Conservation (phyloP, 2,888 invertebrate species). For the Synergus itoensis region DNA sequence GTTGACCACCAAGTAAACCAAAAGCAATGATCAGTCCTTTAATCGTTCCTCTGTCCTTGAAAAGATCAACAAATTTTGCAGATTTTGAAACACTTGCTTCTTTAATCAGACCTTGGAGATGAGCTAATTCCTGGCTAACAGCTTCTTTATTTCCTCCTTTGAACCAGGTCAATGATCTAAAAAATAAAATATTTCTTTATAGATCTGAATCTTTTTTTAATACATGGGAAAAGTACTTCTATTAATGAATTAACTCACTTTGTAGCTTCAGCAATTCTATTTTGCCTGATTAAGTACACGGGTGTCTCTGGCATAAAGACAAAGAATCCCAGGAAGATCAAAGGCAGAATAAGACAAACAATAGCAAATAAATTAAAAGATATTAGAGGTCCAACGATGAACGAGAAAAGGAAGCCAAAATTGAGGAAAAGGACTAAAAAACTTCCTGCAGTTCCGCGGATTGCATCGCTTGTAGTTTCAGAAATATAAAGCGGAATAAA, state of each 20-base stretch:
- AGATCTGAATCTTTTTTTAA: background rate
- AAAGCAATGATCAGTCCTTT: slow-evolving; percentile 74
- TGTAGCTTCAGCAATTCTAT: slow-evolving; percentile 73
- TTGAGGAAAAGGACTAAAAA: slow-evolving; percentile 79
- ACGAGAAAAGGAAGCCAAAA: slow-evolving; percentile 76
- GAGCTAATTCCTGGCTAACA: slow-evolving; percentile 66
- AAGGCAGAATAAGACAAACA: slow-evolving; percentile 74
- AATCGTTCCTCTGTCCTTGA: slow-evolving; percentile 71
- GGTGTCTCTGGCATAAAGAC: slow-evolving; percentile 81
- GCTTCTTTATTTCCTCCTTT: slow-evolving; percentile 64
- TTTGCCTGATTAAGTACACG: slow-evolving; percentile 74
- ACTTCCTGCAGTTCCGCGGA: slow-evolving; percentile 80
- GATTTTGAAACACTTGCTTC: slow-evolving; percentile 51
- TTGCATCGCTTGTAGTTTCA: slow-evolving; percentile 81
- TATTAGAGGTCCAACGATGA: slow-evolving; percentile 76
- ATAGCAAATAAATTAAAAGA: slow-evolving; percentile 78
- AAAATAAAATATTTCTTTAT: slow-evolving; percentile 5
- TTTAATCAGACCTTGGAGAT: slow-evolving; percentile 64
- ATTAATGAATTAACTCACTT: slow-evolving; percentile 64
- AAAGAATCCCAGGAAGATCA: slow-evolving; percentile 76
- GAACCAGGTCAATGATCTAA: slow-evolving; percentile 69
- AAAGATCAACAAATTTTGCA: slow-evolving; percentile 68
- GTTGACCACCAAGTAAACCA: slow-evolving; percentile 76
- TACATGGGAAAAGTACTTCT: slow-evolving; percentile 43
- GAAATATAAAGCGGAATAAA: slow-evolving; percentile 82